Evolutionary conservation across 2,113 vertebrate species (phyloP).

Genomic region (Ptilonorhynchus violaceus): DNA sequence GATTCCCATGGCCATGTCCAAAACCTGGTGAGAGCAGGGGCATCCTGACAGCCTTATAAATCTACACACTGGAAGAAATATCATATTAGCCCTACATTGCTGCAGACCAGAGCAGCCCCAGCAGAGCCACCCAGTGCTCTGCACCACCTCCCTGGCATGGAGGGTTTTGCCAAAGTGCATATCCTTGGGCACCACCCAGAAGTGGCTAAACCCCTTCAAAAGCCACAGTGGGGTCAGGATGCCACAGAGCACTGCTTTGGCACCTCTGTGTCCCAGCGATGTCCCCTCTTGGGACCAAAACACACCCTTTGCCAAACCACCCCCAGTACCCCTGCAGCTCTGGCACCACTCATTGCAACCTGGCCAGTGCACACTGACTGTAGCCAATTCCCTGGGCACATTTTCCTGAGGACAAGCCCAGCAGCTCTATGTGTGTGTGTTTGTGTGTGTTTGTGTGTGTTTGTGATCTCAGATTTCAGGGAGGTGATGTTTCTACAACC

Average conservation of each 20-base stretch:
- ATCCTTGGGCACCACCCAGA: not conserved
- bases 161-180: not conserved
- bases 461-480: not conserved
- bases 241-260: not conserved
- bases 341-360: not conserved
- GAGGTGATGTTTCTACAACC: not conserved
- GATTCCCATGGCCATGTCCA: not conserved
- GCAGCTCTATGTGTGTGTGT: not conserved
- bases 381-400: not conserved
- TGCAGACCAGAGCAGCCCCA: not conserved
- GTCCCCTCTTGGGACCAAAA: not conserved
- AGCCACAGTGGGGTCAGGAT: not conserved
- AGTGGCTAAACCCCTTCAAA: not conserved
- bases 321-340: not conserved
- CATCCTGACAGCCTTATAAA: not conserved
- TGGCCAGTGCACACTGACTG: not conserved
- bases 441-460: not conserved
- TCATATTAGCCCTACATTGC: rapidly evolving
- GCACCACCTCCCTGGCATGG: not conserved
- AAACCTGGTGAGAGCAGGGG: not conserved
- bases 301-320: not conserved
- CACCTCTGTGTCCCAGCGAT: rapidly evolving
- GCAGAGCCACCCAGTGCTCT: not conserved
- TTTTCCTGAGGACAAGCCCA: not conserved
- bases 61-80: not conserved